Evolutionary conservation across 2,888 invertebrate genomes (phyloP), one percentile per base, ranked within the genome.

Genomic region (Amiota communis): DNA sequence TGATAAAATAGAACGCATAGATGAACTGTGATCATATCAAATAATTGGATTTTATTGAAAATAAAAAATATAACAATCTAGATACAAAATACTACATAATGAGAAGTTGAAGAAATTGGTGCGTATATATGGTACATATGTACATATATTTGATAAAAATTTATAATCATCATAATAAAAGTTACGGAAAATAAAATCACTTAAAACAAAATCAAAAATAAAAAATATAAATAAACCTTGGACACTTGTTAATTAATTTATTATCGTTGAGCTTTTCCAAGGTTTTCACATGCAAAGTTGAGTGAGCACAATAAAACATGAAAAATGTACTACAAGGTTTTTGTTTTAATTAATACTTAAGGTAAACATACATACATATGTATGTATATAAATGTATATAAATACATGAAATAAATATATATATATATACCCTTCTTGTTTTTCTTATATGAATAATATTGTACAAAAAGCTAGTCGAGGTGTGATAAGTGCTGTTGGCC

Each of bases 401-500:
- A 9, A 63, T 63, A 63, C n/a, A n/a, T n/a, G n/a, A 53, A 8
- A 61, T 15, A 61, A 61, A 23, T 10, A 53, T 53, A 36, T 36
- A 6, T 36, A 6, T 36, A 36, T 36, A 6, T 36, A 0, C 6
- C 36, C 36, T 36, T 36, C 36, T 36, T 36, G 6, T 36, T 36
- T 53, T n/a, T n/a, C 12, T n/a, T n/a, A 51, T 51, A 51, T 12
- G 15, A 57, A 63, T 63, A 63, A 51, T 13, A 67, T 11, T n/a
- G n/a, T n/a, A n/a, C n/a, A n/a, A n/a, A 49, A 9, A 20, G 15
- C 53, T 0, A 15, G 23, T 51, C 47, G 68, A 20, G 49, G 56
- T 46, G 53, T 49, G 76, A 74, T 67, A 2, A 67, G 83, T 87
- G 85, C 85, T 85, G 85, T 84, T 87, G 80, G 86, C 85, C 85